Evolutionary conservation across 2,113 vertebrate genomes (phyloP), one percentile per base, ranked within the genome.

Genomic region (Lipotes vexillifer): DNA sequence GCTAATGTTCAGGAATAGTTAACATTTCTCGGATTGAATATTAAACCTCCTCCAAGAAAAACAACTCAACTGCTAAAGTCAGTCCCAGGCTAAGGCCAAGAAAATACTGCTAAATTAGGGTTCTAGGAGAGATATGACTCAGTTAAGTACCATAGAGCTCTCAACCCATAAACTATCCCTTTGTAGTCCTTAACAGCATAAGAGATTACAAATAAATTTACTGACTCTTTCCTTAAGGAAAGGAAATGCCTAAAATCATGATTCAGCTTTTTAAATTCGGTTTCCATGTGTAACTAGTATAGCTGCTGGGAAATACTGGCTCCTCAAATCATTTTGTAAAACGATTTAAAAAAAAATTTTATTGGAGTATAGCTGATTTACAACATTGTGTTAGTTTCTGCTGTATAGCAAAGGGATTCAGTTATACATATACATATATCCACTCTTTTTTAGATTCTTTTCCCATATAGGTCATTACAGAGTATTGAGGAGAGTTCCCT

Each of bases 41-140:
- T 91, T 97, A 93, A 96, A 90, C 63, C 92, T 95, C 77, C 93
- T 98, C 94, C 93, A 97, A 97, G 93, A 75, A 97, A 96, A 98
- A 93, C 74, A 93, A 88, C 74, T 93, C 93, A 69, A 21, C 91
- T 92, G 92, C 94, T 97, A 92, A 92, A 91, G 94, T 95, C 94
- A 95, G 57, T 41, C 78, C 13, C 65, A 69, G 46, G 36, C 80
- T 17, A 27, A 71, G 92, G 96, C 95, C 96, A 96, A 97, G 88
- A 96, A 95, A 94, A 93, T 77, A 75, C 41, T 92, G 63, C 83
- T 96, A 95, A 97, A 77, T 93, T 95, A 65, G 66, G 90, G 46
- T 78, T 92, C 68, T 61, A 90, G 74, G 61, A 93, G 96, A 94
- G 89, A 81, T 29, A 81, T 68, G 87, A 97, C 75, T 98, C 92